These are phyloP conservation scores for Daboia siamensis DNA, from an alignment of 2,113 vertebrate genomes.

Conservation along the genomic window DNA sequence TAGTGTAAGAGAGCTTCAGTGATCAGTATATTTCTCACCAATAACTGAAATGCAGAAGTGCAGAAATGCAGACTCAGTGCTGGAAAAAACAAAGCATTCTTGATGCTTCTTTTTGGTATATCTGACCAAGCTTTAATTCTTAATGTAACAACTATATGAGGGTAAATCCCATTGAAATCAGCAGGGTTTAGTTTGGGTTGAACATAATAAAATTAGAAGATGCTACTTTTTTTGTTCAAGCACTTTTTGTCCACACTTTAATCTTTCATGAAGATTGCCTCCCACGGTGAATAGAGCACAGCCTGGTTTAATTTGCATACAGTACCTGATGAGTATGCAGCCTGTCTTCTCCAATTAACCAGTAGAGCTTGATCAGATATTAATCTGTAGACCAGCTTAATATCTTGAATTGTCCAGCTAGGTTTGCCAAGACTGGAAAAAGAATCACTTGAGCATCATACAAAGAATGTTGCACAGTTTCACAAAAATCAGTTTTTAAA, in stretches of 20 bases:
- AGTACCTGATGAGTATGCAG: not conserved
- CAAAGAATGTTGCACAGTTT: not conserved
- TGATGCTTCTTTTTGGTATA: too few species aligned
- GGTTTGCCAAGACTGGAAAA: not conserved
- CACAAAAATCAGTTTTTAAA: not conserved
- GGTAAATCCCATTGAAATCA: not conserved
- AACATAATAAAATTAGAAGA: not conserved
- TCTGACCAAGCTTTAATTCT: not conserved
- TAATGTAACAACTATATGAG: not conserved
- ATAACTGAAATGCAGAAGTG: too few species aligned
- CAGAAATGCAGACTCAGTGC: too few species aligned
- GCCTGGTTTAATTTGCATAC: not conserved
- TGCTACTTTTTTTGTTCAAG: not conserved
- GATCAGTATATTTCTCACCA: too few species aligned
- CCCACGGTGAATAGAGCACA: not conserved
- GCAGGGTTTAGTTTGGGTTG: not conserved
- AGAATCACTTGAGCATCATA: not conserved
- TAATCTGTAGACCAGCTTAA: not conserved
- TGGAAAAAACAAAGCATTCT: too few species aligned
- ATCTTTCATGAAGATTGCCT: not conserved
- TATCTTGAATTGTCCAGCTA: not conserved
- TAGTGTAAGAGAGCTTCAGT: not conserved
- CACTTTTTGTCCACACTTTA: not conserved
- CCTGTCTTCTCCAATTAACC: not conserved
- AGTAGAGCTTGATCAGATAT: not conserved